Percentiles rank a stretch among this genome's conserved stretches.
Conservation (phyloP, 2,113 vertebrate species). For the Genyomyrus donnyi region DNA sequence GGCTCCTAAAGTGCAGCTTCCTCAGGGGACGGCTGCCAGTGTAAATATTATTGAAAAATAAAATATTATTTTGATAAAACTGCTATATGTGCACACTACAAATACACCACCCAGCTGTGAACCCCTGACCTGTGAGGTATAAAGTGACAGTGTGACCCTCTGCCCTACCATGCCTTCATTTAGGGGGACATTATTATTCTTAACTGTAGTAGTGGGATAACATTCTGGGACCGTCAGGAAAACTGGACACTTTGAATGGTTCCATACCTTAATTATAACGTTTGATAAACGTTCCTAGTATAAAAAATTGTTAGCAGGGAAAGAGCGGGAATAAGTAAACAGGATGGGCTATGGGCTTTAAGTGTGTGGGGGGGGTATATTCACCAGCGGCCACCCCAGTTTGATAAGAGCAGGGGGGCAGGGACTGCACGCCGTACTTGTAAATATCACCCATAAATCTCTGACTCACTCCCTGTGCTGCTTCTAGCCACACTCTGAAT, state of each 20-base stretch:
- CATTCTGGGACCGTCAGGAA: not conserved
- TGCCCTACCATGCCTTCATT: not conserved
- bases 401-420: not conserved
- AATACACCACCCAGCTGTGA: not conserved
- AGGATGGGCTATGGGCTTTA: not conserved
- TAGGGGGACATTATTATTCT: not conserved
- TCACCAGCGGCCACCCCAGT: not conserved
- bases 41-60: not conserved
- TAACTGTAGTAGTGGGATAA: not conserved
- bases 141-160: not conserved
- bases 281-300: not conserved
- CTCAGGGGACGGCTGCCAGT: not conserved
- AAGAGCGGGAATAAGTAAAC: not conserved
- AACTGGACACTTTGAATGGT: not conserved
- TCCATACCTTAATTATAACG: not conserved
- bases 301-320: not conserved
- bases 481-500: not conserved
- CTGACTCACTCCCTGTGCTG: not conserved
- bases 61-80: not conserved
- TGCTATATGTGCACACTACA: not conserved
- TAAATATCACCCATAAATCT: constrained; percentile 5
- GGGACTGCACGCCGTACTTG: not conserved
- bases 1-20: not conserved
- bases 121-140: not conserved
- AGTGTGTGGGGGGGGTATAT: not conserved